Evolutionary conservation across 2,797 vertebrate species (phyloP).

Genomic region (Notoglanidium macrostoma): DNA sequence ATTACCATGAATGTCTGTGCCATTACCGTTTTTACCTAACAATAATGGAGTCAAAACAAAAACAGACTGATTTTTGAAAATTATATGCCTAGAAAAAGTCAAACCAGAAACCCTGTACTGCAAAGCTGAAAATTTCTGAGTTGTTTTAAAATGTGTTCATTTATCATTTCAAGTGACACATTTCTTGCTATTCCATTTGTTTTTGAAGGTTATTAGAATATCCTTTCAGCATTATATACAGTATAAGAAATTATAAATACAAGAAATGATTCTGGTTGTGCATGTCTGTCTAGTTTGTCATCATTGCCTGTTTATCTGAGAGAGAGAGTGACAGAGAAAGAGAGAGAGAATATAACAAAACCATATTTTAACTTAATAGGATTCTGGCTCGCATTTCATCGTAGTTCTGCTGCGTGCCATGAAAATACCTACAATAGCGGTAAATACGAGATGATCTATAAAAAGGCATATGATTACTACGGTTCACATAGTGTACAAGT

Average conservation of each 20-base stretch:
- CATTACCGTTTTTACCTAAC: conserved; percentile 15
- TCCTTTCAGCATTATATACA: not conserved
- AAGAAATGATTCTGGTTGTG: not conserved
- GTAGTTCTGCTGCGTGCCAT: not conserved
- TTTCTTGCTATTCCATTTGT: not conserved
- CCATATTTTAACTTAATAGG: not conserved
- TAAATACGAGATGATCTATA: conserved; percentile 15
- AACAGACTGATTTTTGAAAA: conserved; percentile 10
- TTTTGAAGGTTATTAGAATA: not conserved
- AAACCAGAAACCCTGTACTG: not conserved
- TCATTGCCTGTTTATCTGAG: not conserved
- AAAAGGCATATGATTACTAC: conserved; percentile 26
- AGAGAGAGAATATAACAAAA: not conserved
- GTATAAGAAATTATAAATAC: not conserved
- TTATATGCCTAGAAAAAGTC: conserved; percentile 17
- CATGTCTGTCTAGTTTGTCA: not conserved
- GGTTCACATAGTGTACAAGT: conserved; percentile 4
- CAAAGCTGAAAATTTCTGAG: not conserved
- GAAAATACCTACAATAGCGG: not conserved
- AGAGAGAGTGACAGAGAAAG: not conserved
- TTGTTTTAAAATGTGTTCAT: not conserved
- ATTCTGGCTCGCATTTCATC: not conserved
- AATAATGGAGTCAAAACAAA: conserved; percentile 16
- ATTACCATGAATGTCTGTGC: conserved; percentile 15
- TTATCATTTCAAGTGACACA: not conserved